Evolutionary conservation across 2,888 invertebrate species (phyloP).

Genomic region (Philereme vetulata): DNA sequence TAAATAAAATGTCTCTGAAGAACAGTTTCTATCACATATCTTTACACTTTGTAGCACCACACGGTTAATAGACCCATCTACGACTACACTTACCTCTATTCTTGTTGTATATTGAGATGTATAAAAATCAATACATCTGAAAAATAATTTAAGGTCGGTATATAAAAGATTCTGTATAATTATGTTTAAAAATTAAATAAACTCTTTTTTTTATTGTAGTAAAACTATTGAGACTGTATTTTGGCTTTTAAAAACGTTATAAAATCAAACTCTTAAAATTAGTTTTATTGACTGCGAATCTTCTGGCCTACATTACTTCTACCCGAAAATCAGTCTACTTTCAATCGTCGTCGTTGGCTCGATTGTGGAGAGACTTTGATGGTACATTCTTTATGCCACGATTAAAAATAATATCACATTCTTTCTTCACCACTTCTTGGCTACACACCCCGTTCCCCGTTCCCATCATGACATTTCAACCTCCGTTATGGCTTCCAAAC

Average conservation of each 20-base stretch:
- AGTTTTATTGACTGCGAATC: conserved; percentile 74
- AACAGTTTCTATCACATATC: conserved; percentile 83
- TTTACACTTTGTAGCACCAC: conserved; percentile 83
- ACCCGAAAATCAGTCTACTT: conserved; percentile 81
- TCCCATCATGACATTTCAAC: conserved; percentile 35
- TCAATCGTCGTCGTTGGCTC: conserved; percentile 73
- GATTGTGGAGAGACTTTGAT: conserved; percentile 57
- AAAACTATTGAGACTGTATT: conserved; percentile 77
- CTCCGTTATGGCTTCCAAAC: conserved; percentile 44
- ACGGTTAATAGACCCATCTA: conserved; percentile 83
- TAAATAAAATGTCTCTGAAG: conserved; percentile 83
- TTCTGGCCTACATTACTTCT: conserved; percentile 76
- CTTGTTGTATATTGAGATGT: conserved; percentile 81
- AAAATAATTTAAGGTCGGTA: conserved; percentile 81
- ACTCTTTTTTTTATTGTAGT: conserved; percentile 76
- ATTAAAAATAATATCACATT: conserved; percentile 82
- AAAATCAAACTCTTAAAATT: conserved; percentile 72
- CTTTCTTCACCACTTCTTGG: conserved; percentile 58
- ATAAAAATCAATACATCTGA: conserved; percentile 83
- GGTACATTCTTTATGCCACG: conserved; percentile 51
- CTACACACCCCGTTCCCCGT: conserved; percentile 15
- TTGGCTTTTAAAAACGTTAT: conserved; percentile 73
- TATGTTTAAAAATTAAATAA: conserved; percentile 82
- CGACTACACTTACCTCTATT: conserved; percentile 79
- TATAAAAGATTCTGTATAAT: conserved; percentile 82